These are phyloP conservation scores for Samia ricini DNA, from an alignment of 1,140 invertebrate species.

Conservation along the genomic window DNA sequence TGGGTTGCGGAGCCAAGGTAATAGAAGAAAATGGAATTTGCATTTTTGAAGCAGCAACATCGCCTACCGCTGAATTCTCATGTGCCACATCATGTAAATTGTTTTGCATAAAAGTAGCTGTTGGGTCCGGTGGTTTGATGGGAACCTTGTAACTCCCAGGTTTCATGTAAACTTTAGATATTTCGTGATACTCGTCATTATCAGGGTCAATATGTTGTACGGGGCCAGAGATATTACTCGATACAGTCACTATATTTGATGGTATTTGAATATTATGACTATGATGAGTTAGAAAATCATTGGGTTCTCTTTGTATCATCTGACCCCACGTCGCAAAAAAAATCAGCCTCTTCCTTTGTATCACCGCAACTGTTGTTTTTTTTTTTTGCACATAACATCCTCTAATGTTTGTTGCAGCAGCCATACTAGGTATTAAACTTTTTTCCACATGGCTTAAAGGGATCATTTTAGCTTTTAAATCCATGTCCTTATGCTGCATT, in stretches of 20 bases:
- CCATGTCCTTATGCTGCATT: constrained; percentile 62
- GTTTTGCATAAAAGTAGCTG: constrained; percentile 44
- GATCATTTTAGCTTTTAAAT: constrained; percentile 71
- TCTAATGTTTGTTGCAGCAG: constrained; percentile 49
- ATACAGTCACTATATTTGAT: constrained; percentile 62
- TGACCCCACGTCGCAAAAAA: constrained; percentile 75
- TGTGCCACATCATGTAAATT: constrained; percentile 44
- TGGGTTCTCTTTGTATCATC: constrained; percentile 74
- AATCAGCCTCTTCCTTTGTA: constrained; percentile 67
- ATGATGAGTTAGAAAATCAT: constrained; percentile 71
- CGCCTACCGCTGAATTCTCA: constrained; percentile 43
- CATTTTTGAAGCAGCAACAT: constrained; percentile 43
- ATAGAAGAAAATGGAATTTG: constrained; percentile 53
- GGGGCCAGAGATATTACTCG: constrained; percentile 73
- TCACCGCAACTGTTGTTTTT: constrained; percentile 58
- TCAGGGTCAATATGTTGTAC: constrained; percentile 70
- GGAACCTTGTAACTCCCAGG: constrained; percentile 75
- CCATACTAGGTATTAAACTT: constrained; percentile 64
- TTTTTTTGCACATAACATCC: constrained; percentile 64
- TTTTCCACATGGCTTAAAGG: constrained; percentile 71
- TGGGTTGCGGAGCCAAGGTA: constrained; percentile 65
- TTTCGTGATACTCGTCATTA: constrained; percentile 74
- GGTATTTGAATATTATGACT: constrained; percentile 62
- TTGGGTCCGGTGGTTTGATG: constrained; percentile 63
- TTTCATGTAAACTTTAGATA: constrained; percentile 75